Base-by-base conservation (phyloP, 2,797 vertebrate genomes). In the Myripristis murdjan region DNA sequence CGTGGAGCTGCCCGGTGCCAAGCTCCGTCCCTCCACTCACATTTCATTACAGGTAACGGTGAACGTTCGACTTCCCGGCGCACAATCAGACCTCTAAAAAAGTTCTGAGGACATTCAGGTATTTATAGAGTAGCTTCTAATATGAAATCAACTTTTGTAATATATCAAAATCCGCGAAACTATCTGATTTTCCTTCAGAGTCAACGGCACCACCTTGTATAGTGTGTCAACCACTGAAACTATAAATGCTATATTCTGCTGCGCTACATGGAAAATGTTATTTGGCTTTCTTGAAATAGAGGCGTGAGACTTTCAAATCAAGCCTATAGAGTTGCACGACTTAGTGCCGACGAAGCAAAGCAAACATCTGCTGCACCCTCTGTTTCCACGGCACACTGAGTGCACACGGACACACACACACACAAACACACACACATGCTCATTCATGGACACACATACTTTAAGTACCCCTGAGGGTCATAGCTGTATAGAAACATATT, bases 31-130 rank as follows among this genome's bases (percentile, higher is more conserved):
- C 2, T 95, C 96, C 6, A 96, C 96, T 12, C 97, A 98, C 82
- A 97, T 99, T 87, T 98, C 97, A 26, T 92, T 99, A 11, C 97
- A 98, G 96, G 98, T 99, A 90, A 90, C 0, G 41, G 0, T 33
- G n/a, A 24, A 24, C 1, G 5, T 22, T 64, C 64, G 55, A 67
- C 56, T 20, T 58, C 12, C 16, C 35, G 31, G 23, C 12, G 8
- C 5, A 4, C 43, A n/a, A 9, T 24, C 23, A 51, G 28, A 22
- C 46, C 28, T 0, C 1, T 11, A 3, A 11, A 1, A 62, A 69
- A 58, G 44, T 14, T 5, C 54, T 10, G 5, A 1, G 0, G 3
- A 54, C 35, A 35, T 6, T n/a, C 6, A 37, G 23, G 11, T 33
- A 12, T 61, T 64, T 31, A 20, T 26, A n/a, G 0, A 35, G 28